Evolutionary conservation across 2,888 invertebrate genomes (phyloP).

Genomic region (Synanthedon formicaeformis): DNA sequence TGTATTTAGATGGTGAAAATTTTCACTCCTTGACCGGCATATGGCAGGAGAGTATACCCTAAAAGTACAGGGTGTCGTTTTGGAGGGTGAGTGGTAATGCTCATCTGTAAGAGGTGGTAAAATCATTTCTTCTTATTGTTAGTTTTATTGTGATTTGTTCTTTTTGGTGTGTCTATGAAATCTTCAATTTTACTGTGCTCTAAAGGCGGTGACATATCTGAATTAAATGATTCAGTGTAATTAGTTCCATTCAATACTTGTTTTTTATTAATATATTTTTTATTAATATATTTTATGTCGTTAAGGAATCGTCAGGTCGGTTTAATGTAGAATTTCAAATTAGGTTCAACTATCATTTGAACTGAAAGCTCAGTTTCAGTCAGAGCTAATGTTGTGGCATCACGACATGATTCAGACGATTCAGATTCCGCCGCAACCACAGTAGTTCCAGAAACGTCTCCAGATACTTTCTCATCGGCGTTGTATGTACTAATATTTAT

Average conservation of each 20-base stretch:
- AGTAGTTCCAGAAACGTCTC: slow-evolving; percentile 38
- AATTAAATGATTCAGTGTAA: background rate
- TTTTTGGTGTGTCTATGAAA: background rate
- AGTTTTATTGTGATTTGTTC: background rate
- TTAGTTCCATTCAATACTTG: background rate
- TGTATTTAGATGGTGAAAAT: slow-evolving; percentile 25
- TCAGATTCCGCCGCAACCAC: slow-evolving; percentile 52
- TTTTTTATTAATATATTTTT: no score
- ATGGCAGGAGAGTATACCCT: slow-evolving; percentile 51
- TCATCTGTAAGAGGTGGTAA: background rate
- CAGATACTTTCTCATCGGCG: slow-evolving; percentile 33
- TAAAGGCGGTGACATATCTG: background rate
- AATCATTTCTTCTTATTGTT: background rate
- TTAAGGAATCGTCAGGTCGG: background rate
- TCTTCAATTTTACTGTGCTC: background rate
- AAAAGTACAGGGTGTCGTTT: slow-evolving; percentile 21
- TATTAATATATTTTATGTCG: slow-evolving; percentile 8
- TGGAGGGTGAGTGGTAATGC: background rate
- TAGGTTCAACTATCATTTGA: slow-evolving; percentile 42
- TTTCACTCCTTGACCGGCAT: slow-evolving; percentile 59
- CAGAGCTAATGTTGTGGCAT: slow-evolving; percentile 77
- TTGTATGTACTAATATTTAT: slow-evolving; percentile 44
- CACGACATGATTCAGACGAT: slow-evolving; percentile 77
- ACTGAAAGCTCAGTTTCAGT: slow-evolving; percentile 90
- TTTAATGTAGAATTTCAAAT: slow-evolving; percentile 8